Base-by-base conservation (phyloP, 2,888 invertebrate species). In the Noctua janthe region DNA sequence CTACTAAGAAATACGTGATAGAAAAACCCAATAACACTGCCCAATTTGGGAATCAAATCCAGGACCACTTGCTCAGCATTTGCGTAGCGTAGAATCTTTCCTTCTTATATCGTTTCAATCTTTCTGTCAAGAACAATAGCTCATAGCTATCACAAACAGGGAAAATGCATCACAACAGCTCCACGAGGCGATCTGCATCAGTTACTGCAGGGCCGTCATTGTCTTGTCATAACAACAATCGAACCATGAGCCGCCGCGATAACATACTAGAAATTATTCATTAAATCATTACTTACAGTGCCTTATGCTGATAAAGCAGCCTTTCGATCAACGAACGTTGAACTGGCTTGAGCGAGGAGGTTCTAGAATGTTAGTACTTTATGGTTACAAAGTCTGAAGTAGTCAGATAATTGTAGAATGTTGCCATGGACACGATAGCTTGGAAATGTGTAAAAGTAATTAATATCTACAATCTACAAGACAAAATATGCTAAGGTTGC, bases 171-270 rank as follows among this genome's bases (percentile, higher is more conserved):
- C 17, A 11, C 11, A 70, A 15, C 6, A 49, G 39, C 2, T 71
- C 74, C 89, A 89, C 87, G 89, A 80, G 89, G 67, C 82, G 78
- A 54, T 85, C 13, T 75, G 69, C 81, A 69, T 70, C 72, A 87
- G 43, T 74, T 35, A 23, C 49, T 35, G 35, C 73, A 76, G 78
- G 71, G 83, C 83, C 80, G 76, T 71, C 69, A 77, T 78, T 72
- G 81, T 81, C 54, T 43, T 86, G 74, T 73, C 83, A 74, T 66
- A 74, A 66, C 64, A 54, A 78, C 64, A 71, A 84, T 86, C 84
- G 71, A 73, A 84, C 78, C 80, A 87, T 86, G 72, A 35, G 71
- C n/a, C 51, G 20, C 11, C 29, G 29, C 62, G 90, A 84, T 89
- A 89, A 49, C 83, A 77, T 64, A 2, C 66, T 77, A 67, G 29